Base-by-base conservation (phyloP, 2,113 vertebrate species). In the Peromyscus maniculatus region DNA sequence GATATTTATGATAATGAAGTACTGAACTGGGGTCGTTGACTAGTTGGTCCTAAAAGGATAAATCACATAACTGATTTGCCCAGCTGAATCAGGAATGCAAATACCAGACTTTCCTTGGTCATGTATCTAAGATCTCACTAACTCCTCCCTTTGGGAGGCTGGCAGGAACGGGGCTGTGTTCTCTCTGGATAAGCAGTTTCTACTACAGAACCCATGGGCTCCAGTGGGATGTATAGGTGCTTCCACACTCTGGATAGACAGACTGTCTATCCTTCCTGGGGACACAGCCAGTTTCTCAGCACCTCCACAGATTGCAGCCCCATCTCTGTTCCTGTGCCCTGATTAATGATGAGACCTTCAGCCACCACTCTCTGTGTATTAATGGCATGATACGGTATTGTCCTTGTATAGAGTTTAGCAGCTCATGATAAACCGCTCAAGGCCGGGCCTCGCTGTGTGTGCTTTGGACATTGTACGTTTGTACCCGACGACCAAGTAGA, bases 401-500 rank as follows among this genome's bases (percentile, higher is more conserved):
- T 98, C 97, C 97, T 98, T 98, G 98, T 98, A 97, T 98, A 98
- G 98, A 97, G 97, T 97, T 98, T 98, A 98, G 98, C 97, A 90
- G 82, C 97, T 98, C 97, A 95, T 95, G 94, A 98, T 95, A 97
- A 98, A 66, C 97, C 87, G 94, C 10, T 97, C 98, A 98, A 98
- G 98, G 98, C 98, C 96, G 98, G 98, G 98, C 98, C 98, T 98
- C 97, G 94, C 98, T 98, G 97, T 87, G 97, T 97, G 96, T 95
- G 98, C 98, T 97, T 95, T 93, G 98, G 98, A 98, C 98, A 97
- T 93, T 98, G 98, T 98, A 98, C 97, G 98, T 99, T 98, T 98
- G 98, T 98, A 98, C 98, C 97, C 98, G 98, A 98, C 97, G 98
- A 98, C 98, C 98, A 97, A 98, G 98, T 96, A 98, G 98, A 98